These are phyloP conservation scores for Actinostola sp. DNA, from an alignment of 92 coral and sea anemone species.

Conservation along the genomic window DNA sequence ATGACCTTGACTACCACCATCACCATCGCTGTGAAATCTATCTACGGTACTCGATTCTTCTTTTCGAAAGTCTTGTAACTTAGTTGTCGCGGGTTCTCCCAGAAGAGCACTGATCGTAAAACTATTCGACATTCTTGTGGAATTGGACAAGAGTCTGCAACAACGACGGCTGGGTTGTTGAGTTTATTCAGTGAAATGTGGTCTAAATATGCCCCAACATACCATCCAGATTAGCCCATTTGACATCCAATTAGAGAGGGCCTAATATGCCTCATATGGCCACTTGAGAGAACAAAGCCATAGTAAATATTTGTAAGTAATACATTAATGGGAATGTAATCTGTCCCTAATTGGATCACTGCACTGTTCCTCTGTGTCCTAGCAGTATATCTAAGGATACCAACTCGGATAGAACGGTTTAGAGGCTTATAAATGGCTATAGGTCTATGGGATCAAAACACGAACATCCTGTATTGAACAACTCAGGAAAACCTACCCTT, in stretches of 20 bases:
- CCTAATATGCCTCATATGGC: constrained; percentile 55
- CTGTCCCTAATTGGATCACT: constrained; percentile 45
- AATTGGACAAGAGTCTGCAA: neutral
- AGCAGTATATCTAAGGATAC: neutral
- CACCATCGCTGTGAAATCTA: neutral
- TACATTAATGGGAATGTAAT: constrained; percentile 57
- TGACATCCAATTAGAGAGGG: constrained; percentile 73
- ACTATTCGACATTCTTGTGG: constrained; percentile 21
- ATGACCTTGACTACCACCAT: constrained; percentile 4
- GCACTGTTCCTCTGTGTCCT: constrained; percentile 16
- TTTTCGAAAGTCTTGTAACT: neutral
- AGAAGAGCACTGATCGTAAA: constrained; percentile 37
- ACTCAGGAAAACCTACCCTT: neutral
- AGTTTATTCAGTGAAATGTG: constrained; percentile 15
- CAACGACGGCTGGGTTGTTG: neutral
- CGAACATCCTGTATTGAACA: constrained; percentile 3
- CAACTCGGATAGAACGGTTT: constrained; percentile 14
- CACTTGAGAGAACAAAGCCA: constrained; percentile 73
- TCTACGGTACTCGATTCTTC: neutral
- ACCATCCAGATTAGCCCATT: constrained; percentile 63
- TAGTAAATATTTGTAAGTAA: constrained; percentile 75
- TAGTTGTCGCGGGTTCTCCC: constrained; percentile 21
- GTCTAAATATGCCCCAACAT: constrained; percentile 32
- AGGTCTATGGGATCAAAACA: constrained; percentile 2
- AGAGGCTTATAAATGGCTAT: too few species aligned